These are phyloP conservation scores for Falcaria lacertinaria DNA, from an alignment of 2,888 invertebrate species.

Conservation along the genomic window DNA sequence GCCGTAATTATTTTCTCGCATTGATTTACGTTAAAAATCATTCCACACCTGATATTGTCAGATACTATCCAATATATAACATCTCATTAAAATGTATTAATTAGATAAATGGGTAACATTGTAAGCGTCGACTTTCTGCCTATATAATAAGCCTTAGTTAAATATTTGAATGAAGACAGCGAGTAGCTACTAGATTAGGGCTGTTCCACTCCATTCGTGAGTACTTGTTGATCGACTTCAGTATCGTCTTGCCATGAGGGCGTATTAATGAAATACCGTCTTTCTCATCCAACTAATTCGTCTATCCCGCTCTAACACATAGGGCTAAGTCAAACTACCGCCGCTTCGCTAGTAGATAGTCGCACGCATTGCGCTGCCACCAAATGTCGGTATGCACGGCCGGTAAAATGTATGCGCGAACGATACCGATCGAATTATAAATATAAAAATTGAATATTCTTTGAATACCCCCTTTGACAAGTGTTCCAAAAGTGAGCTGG, in stretches of 20 bases:
- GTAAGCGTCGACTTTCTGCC: no score
- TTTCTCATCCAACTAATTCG: constrained; percentile 30
- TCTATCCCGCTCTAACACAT: constrained; percentile 36
- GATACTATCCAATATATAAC: no score
- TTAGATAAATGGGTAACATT: no score
- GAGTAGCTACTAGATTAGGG: background rate
- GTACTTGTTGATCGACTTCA: constrained; percentile 1
- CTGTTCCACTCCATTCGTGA: background rate
- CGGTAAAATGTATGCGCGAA: constrained; percentile 41
- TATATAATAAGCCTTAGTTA: background rate
- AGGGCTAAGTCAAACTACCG: constrained; percentile 36
- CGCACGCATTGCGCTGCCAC: constrained; percentile 31
- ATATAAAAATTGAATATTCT: constrained; percentile 16
- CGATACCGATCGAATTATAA: constrained; percentile 13
- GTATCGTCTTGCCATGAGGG: constrained; percentile 1
- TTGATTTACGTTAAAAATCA: no score
- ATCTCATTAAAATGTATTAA: no score
- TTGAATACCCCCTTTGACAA: constrained; percentile 13
- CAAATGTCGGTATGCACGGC: constrained; percentile 20
- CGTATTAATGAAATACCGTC: constrained; percentile 15
- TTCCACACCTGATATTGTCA: no score
- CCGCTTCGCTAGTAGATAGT: constrained; percentile 29
- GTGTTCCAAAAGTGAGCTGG: constrained; percentile 3
- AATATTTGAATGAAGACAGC: background rate
- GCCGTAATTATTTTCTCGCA: no score